Percentiles rank a stretch among this genome's conserved stretches.
Evolutionary conservation across 2,113 vertebrate genomes (phyloP).

Genomic region (Raja brachyura): DNA sequence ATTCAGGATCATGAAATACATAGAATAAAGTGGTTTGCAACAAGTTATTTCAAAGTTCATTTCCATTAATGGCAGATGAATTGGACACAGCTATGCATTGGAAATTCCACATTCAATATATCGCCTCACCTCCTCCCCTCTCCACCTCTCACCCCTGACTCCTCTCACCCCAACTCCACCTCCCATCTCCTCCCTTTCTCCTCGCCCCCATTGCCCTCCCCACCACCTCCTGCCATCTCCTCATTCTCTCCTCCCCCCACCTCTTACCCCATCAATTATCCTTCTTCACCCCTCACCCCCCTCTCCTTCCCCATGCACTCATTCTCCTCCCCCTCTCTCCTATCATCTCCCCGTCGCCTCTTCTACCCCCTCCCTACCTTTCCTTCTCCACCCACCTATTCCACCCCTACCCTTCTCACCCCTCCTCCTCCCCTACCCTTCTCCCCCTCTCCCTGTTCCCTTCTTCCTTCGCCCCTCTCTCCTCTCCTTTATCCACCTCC

Average conservation of each 20-base stretch:
- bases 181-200: no score
- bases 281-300: neutral
- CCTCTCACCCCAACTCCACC: no score
- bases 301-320: neutral
- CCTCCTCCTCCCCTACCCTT: neutral
- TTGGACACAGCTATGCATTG: no score
- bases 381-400: neutral
- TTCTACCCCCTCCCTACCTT: conserved; percentile 37
- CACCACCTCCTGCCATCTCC: neutral
- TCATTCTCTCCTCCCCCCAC: neutral
- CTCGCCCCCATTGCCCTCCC: no score
- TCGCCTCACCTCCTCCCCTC: no score
- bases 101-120: no score
- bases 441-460: neutral
- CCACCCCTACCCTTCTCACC: neutral
- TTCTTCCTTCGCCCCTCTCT: neutral
- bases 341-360: neutral
- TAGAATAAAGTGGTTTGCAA: no score
- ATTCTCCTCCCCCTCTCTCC: neutral
- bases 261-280: no score
- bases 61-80: no score
- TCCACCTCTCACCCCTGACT: no score
- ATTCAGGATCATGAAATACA: no score
- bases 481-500: neutral
- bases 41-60: no score